Evolutionary conservation across 2,888 invertebrate genomes (phyloP).

Genomic region (Drosophila planitibia): DNA sequence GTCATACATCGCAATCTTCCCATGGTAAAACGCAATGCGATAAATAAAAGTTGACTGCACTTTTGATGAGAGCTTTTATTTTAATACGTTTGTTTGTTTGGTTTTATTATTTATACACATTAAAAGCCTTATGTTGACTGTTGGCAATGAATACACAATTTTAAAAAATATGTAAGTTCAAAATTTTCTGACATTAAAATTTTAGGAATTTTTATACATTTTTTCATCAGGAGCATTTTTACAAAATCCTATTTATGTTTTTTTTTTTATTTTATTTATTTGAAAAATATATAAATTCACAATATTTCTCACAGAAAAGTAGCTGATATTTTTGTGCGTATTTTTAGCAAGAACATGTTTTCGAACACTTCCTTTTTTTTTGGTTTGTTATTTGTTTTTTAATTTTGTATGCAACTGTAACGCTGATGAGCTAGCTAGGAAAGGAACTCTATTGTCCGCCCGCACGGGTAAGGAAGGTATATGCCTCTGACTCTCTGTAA

Average conservation of each 20-base stretch:
- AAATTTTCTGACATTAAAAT: neutral
- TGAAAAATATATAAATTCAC: neutral
- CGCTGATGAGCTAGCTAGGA: neutral
- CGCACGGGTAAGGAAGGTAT: neutral
- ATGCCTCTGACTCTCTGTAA: no score
- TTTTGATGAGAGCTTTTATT: neutral
- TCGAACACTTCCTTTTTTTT: neutral
- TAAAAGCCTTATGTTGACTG: neutral
- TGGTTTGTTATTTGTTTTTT: neutral
- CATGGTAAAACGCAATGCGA: neutral
- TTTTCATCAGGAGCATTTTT: neutral
- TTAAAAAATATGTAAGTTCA: neutral
- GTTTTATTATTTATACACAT: neutral
- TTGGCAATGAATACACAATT: neutral
- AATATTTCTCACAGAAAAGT: neutral
- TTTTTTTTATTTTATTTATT: neutral
- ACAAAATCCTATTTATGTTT: neutral
- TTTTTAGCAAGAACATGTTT: neutral
- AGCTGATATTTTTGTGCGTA: neutral
- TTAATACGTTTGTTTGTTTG: conserved; percentile 4
- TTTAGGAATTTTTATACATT: neutral
- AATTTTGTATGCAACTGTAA: neutral
- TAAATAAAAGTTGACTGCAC: neutral
- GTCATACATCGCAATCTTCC: conserved; percentile 20
- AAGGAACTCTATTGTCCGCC: neutral